phyloP scores from a whole-genome alignment of 2,888 invertebrate genomes.

The Panzeria rudis region DNA sequence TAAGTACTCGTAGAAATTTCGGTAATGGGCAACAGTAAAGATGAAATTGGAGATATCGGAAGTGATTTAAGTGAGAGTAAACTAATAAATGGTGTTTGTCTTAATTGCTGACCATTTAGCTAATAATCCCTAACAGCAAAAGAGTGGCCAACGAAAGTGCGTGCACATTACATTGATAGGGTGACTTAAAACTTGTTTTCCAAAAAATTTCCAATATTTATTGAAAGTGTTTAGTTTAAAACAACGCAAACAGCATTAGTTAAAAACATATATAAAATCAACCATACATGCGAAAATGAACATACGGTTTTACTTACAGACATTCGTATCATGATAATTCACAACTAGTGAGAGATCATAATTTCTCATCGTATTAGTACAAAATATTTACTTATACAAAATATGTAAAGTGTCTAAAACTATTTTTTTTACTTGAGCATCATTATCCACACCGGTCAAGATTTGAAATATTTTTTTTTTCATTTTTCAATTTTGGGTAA shows the following conservation, averaged over 20 bases:
- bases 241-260: constrained; percentile 60
- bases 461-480: no score
- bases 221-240: constrained; percentile 46
- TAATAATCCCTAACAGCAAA: constrained; percentile 46
- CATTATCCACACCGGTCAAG: constrained; percentile 37
- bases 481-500: no score
- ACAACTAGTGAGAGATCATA: constrained; percentile 23
- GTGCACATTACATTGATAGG: constrained; percentile 51
- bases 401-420: background rate
- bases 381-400: background rate
- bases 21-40: background rate
- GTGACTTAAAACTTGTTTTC: constrained; percentile 59
- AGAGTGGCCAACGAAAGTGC: constrained; percentile 56
- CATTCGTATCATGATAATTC: constrained; percentile 30
- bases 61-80: constrained; percentile 59
- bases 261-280: constrained; percentile 21
- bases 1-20: background rate
- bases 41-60: constrained; percentile 58
- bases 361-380: background rate
- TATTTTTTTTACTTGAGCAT: constrained; percentile 30
- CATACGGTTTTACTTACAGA: constrained; percentile 1
- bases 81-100: constrained; percentile 61
- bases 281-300: background rate
- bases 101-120: constrained; percentile 63
- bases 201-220: constrained; percentile 54